phyloP scores from a whole-genome alignment of 2,888 invertebrate species.

The Chrysomela aeneicollis region DNA sequence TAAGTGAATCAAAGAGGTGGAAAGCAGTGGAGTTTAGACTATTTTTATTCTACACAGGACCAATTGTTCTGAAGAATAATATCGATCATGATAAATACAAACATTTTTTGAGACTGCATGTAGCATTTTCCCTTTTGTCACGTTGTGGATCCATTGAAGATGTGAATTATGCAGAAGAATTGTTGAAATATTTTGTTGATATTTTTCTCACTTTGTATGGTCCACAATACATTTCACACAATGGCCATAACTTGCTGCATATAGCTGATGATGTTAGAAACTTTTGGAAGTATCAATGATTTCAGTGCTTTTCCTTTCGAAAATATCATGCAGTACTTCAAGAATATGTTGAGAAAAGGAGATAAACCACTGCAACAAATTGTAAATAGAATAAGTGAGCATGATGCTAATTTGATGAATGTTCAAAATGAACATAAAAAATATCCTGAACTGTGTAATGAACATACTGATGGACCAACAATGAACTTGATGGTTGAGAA shows the following conservation, averaged over 20 bases:
- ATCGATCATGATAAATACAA: slow-evolving; percentile 8
- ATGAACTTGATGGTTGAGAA: slow-evolving; percentile 2
- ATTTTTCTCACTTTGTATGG: slow-evolving; percentile 37
- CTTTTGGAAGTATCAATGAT: slow-evolving; percentile 27
- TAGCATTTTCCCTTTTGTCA: slow-evolving; percentile 6
- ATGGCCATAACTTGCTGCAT: slow-evolving; percentile 25
- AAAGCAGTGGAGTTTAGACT: too few species aligned
- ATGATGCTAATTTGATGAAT: neutral
- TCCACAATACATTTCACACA: slow-evolving; percentile 40
- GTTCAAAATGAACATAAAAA: neutral
- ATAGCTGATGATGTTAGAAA: slow-evolving; percentile 30
- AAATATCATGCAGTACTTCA: slow-evolving; percentile 28
- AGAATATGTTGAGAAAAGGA: slow-evolving; percentile 18
- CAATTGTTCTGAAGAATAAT: neutral
- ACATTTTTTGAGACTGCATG: slow-evolving; percentile 13
- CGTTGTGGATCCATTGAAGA: slow-evolving; percentile 14
- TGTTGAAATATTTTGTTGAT: slow-evolving; percentile 36
- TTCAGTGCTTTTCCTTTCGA: slow-evolving; percentile 33
- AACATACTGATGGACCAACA: neutral
- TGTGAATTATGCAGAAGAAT: slow-evolving; percentile 28
- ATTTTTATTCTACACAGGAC: too few species aligned
- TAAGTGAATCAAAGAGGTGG: too few species aligned
- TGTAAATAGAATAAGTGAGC: slow-evolving; percentile 12
- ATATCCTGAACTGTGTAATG: neutral
- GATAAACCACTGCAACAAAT: slow-evolving; percentile 31